Percentiles rank a stretch among this genome's conserved stretches.
Evolutionary conservation across 2,113 vertebrate genomes (phyloP).

Genomic region (Ciconia stormi): DNA sequence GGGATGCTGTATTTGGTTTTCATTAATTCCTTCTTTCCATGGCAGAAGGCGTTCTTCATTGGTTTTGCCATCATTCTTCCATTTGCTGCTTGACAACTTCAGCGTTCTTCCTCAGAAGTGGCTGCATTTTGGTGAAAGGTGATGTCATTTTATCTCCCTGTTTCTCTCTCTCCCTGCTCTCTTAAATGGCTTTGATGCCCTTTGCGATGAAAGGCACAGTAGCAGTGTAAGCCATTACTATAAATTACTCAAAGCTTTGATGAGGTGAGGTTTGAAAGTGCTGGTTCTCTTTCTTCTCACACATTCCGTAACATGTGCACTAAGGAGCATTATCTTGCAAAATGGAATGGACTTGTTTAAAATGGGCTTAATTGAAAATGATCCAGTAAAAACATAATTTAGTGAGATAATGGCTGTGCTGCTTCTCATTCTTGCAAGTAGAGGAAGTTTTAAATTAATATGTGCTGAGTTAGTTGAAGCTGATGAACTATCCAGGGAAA

Average conservation of each 20-base stretch:
- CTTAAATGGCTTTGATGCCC: not conserved
- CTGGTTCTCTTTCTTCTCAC: not conserved
- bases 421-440: not conserved
- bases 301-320: not conserved
- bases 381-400: slow-evolving; percentile 26
- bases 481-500: not conserved
- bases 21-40: not conserved
- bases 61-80: not conserved
- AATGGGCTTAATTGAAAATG: slow-evolving; percentile 52
- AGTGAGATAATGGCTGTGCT: not conserved
- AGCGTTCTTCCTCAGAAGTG: not conserved
- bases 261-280: not conserved
- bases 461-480: not conserved
- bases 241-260: not conserved
- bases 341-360: slow-evolving; percentile 41
- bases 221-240: not conserved
- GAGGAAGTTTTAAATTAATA: slow-evolving; percentile 23
- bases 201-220: not conserved
- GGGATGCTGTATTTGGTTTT: not conserved
- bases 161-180: not conserved
- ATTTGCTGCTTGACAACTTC: not conserved
- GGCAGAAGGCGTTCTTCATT: not conserved
- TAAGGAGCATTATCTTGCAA: not conserved
- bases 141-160: not conserved
- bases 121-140: not conserved